Percentiles rank a stretch among this genome's conserved stretches.
phyloP scores from a whole-genome alignment of 2,888 invertebrate species.

The Drosophila prostipennis region DNA sequence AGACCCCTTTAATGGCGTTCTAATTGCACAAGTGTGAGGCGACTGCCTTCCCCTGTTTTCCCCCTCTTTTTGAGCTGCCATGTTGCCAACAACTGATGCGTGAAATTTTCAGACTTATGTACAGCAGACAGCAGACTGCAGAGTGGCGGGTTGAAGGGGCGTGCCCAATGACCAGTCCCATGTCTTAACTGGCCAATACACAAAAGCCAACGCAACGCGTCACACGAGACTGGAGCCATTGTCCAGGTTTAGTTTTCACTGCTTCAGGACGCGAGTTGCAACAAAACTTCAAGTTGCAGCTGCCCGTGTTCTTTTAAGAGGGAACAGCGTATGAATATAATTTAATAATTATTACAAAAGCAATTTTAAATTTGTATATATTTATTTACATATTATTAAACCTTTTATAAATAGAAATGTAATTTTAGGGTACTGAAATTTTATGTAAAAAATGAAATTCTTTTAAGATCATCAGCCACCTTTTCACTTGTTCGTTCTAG shows the following conservation, averaged over 20 bases:
- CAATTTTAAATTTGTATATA: too few species aligned
- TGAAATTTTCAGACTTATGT: slow-evolving; percentile 57
- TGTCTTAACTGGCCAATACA: slow-evolving; percentile 75
- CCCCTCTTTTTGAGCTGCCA: slow-evolving; percentile 54
- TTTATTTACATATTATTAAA: too few species aligned
- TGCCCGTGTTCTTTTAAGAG: slow-evolving; percentile 17
- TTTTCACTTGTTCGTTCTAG: slow-evolving; percentile 8
- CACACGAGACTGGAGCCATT: slow-evolving; percentile 31
- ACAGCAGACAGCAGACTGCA: not conserved
- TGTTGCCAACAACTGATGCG: slow-evolving; percentile 67
- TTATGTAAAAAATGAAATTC: too few species aligned
- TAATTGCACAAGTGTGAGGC: slow-evolving; percentile 61
- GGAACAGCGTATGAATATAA: too few species aligned
- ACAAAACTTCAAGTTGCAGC: slow-evolving; percentile 19
- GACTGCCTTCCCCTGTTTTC: not conserved
- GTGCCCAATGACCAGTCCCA: slow-evolving; percentile 77
- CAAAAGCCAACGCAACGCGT: slow-evolving; percentile 56
- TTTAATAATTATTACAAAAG: too few species aligned
- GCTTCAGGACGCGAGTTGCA: slow-evolving; percentile 7
- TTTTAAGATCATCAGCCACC: too few species aligned
- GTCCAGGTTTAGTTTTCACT: slow-evolving; percentile 2
- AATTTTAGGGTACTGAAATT: too few species aligned
- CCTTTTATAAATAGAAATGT: not conserved
- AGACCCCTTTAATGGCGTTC: slow-evolving; percentile 76
- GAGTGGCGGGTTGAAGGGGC: slow-evolving; percentile 44